Base-by-base conservation (phyloP, 2,113 vertebrate species). In the Spermophilus dauricus region DNA sequence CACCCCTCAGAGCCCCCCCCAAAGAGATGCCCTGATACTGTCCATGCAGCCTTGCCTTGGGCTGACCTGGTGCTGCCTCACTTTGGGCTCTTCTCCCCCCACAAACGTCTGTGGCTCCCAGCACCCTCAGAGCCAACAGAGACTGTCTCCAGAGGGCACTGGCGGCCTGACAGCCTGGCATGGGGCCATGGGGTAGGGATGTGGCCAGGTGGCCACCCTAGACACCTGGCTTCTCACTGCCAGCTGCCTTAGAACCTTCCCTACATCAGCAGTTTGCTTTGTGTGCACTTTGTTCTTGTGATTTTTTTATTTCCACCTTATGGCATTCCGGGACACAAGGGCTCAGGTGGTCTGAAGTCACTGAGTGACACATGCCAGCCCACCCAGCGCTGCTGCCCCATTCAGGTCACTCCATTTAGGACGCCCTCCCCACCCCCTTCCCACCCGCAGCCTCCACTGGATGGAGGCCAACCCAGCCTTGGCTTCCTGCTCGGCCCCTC, bases 161-260 rank as follows among this genome's bases (percentile, higher is more conserved):
- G 99, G 99, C 98, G 99, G 99, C 99, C 99, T 99, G 81, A 94
- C 98, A 98, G 98, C 98, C 77, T 98, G 99, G 98, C 98, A 98
- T 98, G 97, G 98, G 98, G 98, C 98, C 98, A 98, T 98, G 99
- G 99, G 99, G 99, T 99, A 98, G 98, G 99, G 98, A 99, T 98
- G 98, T 98, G 98, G 98, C 98, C 98, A 98, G 91, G 98, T 65
- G 78, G 91, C 78, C 98, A 96, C 97, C 98, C 98, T 98, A 73
- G 98, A 98, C 98, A 98, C 99, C 99, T 98, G 99, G 98, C 98
- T 99, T 98, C 98, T 99, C 99, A 98, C 98, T 98, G 98, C 97
- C 98, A 97, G 98, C 97, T 98, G 98, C 98, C 98, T 98, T 94
- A 98, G 97, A 97, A 94, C 82, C 82, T 97, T 97, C 91, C 97